phyloP scores from a whole-genome alignment of 2,113 vertebrate species.

The Delphinus delphis region DNA sequence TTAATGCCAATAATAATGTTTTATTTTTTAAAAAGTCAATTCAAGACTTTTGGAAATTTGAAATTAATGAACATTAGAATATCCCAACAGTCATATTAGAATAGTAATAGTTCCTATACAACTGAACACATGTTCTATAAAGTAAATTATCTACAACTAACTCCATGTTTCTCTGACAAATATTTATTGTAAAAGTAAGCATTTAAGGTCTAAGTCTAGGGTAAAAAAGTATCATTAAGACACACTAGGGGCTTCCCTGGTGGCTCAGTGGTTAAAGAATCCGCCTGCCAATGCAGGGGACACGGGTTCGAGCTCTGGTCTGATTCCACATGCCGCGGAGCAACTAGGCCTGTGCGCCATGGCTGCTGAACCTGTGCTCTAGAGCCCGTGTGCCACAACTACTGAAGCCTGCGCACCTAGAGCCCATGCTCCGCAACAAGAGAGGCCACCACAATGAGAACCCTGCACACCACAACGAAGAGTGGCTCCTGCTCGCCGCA shows the following conservation, averaged over 20 bases:
- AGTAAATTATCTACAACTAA: background rate
- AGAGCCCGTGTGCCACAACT: too few species aligned
- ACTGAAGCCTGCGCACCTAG: too few species aligned
- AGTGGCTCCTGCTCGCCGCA: too few species aligned
- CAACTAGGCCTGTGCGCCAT: too few species aligned
- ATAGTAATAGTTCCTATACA: background rate
- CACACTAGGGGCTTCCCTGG: background rate
- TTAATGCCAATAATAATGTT: slow-evolving; percentile 23
- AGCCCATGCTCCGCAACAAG: too few species aligned
- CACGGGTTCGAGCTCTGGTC: too few species aligned
- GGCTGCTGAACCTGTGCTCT: too few species aligned
- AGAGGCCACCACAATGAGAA: too few species aligned
- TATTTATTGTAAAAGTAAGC: slow-evolving; percentile 24
- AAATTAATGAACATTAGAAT: background rate
- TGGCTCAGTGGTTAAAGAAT: too few species aligned
- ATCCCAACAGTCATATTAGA: background rate
- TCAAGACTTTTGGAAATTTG: slow-evolving; percentile 28
- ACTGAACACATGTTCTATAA: background rate
- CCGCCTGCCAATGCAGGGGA: too few species aligned
- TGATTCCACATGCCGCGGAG: too few species aligned
- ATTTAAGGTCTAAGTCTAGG: background rate
- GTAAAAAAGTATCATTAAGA: slow-evolving; percentile 5
- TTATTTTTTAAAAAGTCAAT: background rate
- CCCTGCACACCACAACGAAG: too few species aligned
- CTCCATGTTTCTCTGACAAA: background rate